These are phyloP conservation scores for Lutraria rhynchaena DNA, from an alignment of 1,140 invertebrate genomes.

Conservation along the genomic window DNA sequence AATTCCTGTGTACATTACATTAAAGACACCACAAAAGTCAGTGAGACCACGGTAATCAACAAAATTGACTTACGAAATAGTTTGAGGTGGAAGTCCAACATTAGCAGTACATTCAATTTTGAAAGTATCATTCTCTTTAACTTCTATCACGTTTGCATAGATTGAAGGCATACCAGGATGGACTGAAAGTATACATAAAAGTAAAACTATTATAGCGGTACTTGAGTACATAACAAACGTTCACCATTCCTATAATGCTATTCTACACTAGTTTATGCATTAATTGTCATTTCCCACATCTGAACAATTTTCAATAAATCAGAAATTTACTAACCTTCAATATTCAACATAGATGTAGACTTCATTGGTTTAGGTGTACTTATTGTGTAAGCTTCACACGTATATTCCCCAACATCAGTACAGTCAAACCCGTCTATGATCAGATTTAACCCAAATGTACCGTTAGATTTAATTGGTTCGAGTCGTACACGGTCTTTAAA, in stretches of 20 bases:
- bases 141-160: background rate
- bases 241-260: background rate
- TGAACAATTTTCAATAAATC: background rate
- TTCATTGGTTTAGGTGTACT: background rate
- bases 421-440: background rate
- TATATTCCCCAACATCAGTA: background rate
- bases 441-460: background rate
- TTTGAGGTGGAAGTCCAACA: background rate
- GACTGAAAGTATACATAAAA: background rate
- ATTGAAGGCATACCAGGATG: background rate
- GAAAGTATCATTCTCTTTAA: slow-evolving; percentile 15
- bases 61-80: slow-evolving; percentile 7
- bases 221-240: background rate
- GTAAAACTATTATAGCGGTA: background rate
- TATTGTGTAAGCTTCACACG: slow-evolving; percentile 12
- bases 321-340: slow-evolving; percentile 17
- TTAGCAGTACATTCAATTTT: slow-evolving; percentile 5
- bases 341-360: background rate
- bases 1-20: too few relatives aligned
- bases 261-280: background rate
- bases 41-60: too few relatives aligned
- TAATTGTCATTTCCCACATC: background rate
- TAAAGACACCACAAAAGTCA: too few relatives aligned
- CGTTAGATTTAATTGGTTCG: background rate
- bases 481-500: slow-evolving; percentile 3